A percentile compares a stretch with the other conserved stretches of the same genome.
Conservation (phyloP, 1,140 invertebrate genomes). For the Leucophenga varia region DNA sequence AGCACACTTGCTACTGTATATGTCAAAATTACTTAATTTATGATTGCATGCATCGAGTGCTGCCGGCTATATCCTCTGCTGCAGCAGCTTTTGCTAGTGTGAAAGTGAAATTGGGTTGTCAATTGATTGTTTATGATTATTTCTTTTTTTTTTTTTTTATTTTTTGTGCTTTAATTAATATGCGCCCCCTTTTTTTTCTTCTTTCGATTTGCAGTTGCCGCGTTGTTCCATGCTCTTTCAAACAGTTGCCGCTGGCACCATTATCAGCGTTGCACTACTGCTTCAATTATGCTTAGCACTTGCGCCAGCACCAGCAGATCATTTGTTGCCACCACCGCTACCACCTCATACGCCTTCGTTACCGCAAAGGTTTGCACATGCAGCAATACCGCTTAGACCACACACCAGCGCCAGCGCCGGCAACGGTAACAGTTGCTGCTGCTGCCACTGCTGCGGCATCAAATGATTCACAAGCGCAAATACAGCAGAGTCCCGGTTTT, state of each 20-base stretch:
- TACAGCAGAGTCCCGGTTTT: conserved; percentile 25
- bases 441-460: neutral
- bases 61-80: no score
- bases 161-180: neutral
- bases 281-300: neutral
- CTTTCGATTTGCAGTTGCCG: conserved; percentile 19
- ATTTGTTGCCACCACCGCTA: conserved; percentile 40
- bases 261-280: no score
- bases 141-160: conserved; percentile 15
- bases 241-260: conserved; percentile 10
- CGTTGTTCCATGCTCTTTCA: neutral
- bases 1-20: no score
- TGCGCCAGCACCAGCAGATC: conserved; percentile 38
- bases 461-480: conserved; percentile 1
- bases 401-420: neutral
- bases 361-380: conserved; percentile 4
- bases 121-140: no score
- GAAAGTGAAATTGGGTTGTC: conserved; percentile 30
- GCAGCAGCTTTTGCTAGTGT: neutral
- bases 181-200: neutral
- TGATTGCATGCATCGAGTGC: conserved; percentile 8
- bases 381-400: conserved; percentile 1
- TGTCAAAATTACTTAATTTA: conserved; percentile 25
- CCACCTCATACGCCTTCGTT: conserved; percentile 4
- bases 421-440: conserved; percentile 4